Conservation (phyloP, 1,140 invertebrate species). For the Melanaphis sacchari region DNA sequence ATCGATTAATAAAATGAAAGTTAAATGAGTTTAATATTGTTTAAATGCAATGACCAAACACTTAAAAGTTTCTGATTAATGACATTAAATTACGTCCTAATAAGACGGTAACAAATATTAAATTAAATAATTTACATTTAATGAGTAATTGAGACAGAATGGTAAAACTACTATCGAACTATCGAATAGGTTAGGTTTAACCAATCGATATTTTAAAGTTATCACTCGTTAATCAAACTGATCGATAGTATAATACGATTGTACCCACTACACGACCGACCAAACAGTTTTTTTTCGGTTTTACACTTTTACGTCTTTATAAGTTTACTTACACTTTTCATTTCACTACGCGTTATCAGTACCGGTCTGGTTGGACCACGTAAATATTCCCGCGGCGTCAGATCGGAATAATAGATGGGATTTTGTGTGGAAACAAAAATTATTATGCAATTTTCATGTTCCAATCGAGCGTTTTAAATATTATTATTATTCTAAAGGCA, state of each 20-base stretch:
- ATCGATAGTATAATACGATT: neutral
- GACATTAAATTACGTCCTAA: neutral
- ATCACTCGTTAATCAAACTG: neutral
- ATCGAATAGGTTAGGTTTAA: neutral
- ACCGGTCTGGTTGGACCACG: slow-evolving; percentile 35
- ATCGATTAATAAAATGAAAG: neutral
- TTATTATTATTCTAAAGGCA: neutral
- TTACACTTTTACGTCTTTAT: no score
- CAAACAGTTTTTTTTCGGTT: neutral
- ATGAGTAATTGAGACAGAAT: no score
- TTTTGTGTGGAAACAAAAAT: neutral
- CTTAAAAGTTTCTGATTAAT: neutral
- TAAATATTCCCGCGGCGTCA: neutral
- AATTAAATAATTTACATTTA: no score
- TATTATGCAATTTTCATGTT: neutral
- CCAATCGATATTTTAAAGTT: neutral
- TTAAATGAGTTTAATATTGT: neutral
- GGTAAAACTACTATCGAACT: neutral
- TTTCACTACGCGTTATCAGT: neutral
- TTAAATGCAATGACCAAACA: neutral
- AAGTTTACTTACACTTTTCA: neutral
- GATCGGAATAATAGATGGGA: neutral
- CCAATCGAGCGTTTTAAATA: neutral
- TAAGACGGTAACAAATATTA: neutral
- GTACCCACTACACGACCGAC: no score